These are phyloP conservation scores for Aelia acuminata DNA, from an alignment of 2,888 invertebrate genomes.

Conservation along the genomic window DNA sequence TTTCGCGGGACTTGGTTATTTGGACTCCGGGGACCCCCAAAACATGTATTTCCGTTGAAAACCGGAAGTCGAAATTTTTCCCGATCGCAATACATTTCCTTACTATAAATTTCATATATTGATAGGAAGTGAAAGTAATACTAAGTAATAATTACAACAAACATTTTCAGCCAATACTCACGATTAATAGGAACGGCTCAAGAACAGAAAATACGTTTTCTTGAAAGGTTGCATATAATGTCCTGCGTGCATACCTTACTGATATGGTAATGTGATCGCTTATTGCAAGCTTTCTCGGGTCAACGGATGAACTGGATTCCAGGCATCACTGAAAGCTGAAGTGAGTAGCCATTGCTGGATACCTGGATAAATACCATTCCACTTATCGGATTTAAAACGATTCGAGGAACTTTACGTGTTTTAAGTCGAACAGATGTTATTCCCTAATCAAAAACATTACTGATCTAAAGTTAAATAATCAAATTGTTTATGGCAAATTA, in stretches of 20 bases:
- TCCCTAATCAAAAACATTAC: neutral
- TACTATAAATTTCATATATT: no score
- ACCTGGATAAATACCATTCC: neutral
- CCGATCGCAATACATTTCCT: no score
- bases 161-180: no score
- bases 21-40: no score
- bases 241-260: neutral
- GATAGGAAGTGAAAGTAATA: no score
- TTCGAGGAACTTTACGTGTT: neutral
- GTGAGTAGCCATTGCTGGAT: neutral
- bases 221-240: neutral
- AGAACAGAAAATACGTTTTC: neutral
- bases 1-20: no score
- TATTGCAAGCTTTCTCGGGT: neutral
- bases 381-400: conserved; percentile 31
- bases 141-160: no score
- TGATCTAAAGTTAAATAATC: neutral
- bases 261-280: neutral
- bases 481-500: neutral
- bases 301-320: neutral
- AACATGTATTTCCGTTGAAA: no score
- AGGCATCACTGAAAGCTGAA: neutral
- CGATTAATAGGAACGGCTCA: no score
- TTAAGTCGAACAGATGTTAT: neutral
- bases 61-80: no score